Conservation (phyloP, 2,113 vertebrate genomes). For the Cathartes aura region DNA sequence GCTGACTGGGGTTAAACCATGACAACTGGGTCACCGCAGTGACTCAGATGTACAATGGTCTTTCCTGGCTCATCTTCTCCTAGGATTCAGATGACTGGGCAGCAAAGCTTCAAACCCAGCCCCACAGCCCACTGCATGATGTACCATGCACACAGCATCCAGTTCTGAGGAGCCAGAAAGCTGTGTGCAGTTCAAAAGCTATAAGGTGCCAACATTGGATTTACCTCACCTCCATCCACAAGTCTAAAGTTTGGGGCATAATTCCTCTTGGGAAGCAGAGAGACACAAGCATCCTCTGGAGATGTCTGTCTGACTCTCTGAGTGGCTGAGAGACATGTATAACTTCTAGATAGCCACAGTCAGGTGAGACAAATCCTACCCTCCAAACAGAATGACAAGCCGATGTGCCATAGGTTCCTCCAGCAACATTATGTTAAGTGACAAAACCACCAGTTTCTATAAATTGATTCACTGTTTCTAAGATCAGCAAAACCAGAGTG, state of each 20-base stretch:
- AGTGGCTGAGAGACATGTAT: background rate
- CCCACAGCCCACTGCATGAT: background rate
- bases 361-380: background rate
- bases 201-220: background rate
- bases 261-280: background rate
- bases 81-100: background rate
- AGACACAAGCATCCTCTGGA: background rate
- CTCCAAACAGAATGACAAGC: background rate
- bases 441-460: background rate
- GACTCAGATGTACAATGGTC: background rate
- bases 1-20: too few species aligned
- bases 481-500: background rate
- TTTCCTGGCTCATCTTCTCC: background rate
- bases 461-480: background rate
- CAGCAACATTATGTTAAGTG: background rate
- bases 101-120: background rate
- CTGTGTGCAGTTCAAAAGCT: background rate
- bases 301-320: background rate
- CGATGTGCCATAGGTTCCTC: background rate
- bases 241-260: background rate
- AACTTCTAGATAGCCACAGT: background rate
- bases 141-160: background rate
- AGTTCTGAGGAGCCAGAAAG: background rate
- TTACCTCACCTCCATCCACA: background rate
- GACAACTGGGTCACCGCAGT: background rate